A percentile compares a stretch with the other conserved stretches of the same genome.
Evolutionary conservation across 2,113 vertebrate genomes (phyloP).

Genomic region (Bufo bufo): DNA sequence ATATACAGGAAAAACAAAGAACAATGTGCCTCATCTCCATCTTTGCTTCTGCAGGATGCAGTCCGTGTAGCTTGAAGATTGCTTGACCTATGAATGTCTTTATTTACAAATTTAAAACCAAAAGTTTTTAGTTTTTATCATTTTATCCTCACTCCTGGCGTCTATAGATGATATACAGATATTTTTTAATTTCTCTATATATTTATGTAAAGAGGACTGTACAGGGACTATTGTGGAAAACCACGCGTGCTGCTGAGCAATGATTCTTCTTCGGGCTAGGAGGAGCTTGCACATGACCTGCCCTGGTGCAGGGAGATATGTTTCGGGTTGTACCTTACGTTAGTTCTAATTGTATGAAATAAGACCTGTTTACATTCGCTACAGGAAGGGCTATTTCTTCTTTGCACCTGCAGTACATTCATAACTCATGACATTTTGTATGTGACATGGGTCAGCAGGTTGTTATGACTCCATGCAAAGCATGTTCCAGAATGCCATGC

Average conservation of each 20-base stretch:
- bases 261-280: constrained; percentile 16
- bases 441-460: background rate
- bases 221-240: constrained; percentile 32
- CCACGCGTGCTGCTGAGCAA: constrained; percentile 45
- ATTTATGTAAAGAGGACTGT: constrained; percentile 28
- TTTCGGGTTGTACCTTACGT: background rate
- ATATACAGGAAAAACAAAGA: constrained; percentile 38
- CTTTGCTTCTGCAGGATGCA: constrained; percentile 58
- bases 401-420: constrained; percentile 30
- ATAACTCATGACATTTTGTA: background rate
- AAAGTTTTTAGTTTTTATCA: background rate
- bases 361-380: constrained; percentile 56
- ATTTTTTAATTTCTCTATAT: constrained; percentile 21
- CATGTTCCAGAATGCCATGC: constrained; percentile 4
- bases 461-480: background rate
- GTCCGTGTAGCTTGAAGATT: constrained; percentile 37
- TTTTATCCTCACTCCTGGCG: background rate
- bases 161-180: background rate
- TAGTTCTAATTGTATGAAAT: background rate
- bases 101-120: constrained; percentile 29
- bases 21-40: constrained; percentile 63
- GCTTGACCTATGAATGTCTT: constrained; percentile 10
- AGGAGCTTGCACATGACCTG: constrained; percentile 37
- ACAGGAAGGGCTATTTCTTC: constrained; percentile 55
- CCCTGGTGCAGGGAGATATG: constrained; percentile 11